Base-by-base conservation (phyloP, 2,113 vertebrate species). In the Otocyon megalotis region DNA sequence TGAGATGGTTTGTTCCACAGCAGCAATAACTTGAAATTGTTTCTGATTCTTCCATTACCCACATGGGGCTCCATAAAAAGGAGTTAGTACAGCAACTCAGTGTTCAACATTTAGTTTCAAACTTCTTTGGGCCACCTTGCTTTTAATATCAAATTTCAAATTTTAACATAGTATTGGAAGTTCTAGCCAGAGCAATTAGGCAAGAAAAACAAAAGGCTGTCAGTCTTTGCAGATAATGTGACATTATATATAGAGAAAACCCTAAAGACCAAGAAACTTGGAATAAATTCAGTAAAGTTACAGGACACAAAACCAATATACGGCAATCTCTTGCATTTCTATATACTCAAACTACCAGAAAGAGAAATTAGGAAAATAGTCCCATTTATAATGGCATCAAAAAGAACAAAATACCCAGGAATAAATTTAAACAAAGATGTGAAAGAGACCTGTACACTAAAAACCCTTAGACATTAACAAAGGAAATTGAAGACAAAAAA, bases 401-500 rank as follows among this genome's bases (percentile, higher is more conserved):
- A 89, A 89, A 69, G 67, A 35, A 43, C 67, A 88, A 82, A 89
- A 83, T 74, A 82, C 56, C 54, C 13, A 83, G 14, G 19, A 37
- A 74, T 65, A 85, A 85, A 67, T 60, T 60, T 92, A 85, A 92
- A 32, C 65, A 93, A 93, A 82, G 69, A 30, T 8, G 58, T 65
- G 50, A 60, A 85, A 85, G 43, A 85, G 43, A 54, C 13, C 28
- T 87, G 58, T 69, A 84, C 50, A 30, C 13, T 84, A 37, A 77
- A 67, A 94, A 77, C 71, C 77, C 24, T 26, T 28, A 32, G 30
- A 77, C 16, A 35, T 13, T 54, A 14, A 65, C 76, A 22, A 90
- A 72, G 65, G 92, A 56, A 84, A 90, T 0, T 28, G 11, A 62
- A 71, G 30, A 72, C 19, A 58, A 58, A 56, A 84, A 84, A 15